Conservation (phyloP, 2,888 invertebrate species). For the Pilophorus perplexus region DNA sequence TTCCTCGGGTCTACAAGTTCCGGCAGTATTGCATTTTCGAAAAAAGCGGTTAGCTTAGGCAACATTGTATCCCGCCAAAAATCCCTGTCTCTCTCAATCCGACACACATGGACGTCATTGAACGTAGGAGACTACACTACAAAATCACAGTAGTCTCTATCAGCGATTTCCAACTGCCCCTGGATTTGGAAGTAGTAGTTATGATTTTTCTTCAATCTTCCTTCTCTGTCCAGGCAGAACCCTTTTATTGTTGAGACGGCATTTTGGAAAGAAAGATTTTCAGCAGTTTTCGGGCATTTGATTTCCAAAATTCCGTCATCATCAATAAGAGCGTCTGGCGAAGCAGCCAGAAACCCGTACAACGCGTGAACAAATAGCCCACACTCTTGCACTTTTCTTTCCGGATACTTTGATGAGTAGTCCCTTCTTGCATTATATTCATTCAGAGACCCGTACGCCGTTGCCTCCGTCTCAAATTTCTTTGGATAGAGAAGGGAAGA, state of each 20-base stretch:
- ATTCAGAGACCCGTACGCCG: too few species aligned
- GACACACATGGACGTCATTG: neutral
- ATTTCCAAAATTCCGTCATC: neutral
- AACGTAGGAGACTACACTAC: constrained; percentile 36
- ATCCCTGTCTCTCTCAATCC: constrained; percentile 25
- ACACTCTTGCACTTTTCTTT: neutral
- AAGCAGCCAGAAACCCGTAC: neutral
- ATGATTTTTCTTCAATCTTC: too few species aligned
- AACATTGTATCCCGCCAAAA: constrained; percentile 21
- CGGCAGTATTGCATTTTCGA: too few species aligned
- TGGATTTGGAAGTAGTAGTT: constrained; percentile 44
- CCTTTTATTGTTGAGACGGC: neutral
- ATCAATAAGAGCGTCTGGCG: neutral
- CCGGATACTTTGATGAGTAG: too few species aligned
- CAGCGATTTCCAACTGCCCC: constrained; percentile 42
- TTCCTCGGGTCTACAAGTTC: too few species aligned
- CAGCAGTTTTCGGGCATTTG: neutral
- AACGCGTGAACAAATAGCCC: neutral
- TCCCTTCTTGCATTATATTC: too few species aligned
- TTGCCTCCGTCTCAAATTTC: too few species aligned
- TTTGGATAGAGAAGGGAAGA: too few species aligned
- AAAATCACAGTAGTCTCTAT: constrained; percentile 41
- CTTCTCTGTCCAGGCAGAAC: constrained; percentile 19
- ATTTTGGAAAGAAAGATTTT: neutral
- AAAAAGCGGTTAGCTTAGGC: constrained; percentile 23